Percentiles rank a stretch among this genome's conserved stretches.
These are phyloP conservation scores for Anguilla anguilla DNA, from an alignment of 2,797 vertebrate species.

Conservation along the genomic window DNA sequence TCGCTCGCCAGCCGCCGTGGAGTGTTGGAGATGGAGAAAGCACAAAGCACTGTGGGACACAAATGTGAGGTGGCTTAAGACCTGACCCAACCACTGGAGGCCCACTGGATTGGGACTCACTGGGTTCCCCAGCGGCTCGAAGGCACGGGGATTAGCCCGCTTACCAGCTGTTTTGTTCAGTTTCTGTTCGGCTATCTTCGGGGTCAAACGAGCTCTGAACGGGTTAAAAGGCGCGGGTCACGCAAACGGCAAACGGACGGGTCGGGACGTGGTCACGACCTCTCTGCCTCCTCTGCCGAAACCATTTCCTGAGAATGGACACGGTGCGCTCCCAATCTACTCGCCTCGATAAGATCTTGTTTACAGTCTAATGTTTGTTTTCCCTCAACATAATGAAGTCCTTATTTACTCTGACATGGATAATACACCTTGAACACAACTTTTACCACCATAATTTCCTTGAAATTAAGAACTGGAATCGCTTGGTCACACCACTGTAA, in stretches of 20 bases:
- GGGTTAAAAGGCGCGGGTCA: conserved; percentile 11
- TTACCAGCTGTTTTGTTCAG: conserved; percentile 77
- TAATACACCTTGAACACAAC: conserved; percentile 53
- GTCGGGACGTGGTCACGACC: conserved; percentile 16
- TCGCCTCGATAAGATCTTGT: background rate
- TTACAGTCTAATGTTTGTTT: background rate
- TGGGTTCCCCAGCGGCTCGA: conserved; percentile 63
- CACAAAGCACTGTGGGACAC: background rate
- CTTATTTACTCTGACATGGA: conserved; percentile 55
- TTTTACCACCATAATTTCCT: conserved; percentile 62
- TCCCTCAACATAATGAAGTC: conserved; percentile 30
- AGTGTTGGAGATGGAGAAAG: too few species aligned
- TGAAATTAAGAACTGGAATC: conserved; percentile 69
- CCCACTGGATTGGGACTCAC: conserved; percentile 69
- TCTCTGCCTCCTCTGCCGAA: conserved; percentile 28
- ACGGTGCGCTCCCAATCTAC: background rate
- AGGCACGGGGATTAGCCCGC: conserved; percentile 66
- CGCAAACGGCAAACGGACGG: conserved; percentile 45
- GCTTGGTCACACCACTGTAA: conserved; percentile 69
- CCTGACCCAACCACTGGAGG: conserved; percentile 47
- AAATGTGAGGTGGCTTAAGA: conserved; percentile 62
- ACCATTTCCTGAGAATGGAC: background rate
- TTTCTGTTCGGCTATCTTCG: conserved; percentile 72
- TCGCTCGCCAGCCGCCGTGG: background rate
- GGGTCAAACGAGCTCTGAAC: conserved; percentile 64